Evolutionary conservation across 1,140 invertebrate species (phyloP), one percentile per base, ranked within the genome.

Genomic region (Drosophila subpulchrella): DNA sequence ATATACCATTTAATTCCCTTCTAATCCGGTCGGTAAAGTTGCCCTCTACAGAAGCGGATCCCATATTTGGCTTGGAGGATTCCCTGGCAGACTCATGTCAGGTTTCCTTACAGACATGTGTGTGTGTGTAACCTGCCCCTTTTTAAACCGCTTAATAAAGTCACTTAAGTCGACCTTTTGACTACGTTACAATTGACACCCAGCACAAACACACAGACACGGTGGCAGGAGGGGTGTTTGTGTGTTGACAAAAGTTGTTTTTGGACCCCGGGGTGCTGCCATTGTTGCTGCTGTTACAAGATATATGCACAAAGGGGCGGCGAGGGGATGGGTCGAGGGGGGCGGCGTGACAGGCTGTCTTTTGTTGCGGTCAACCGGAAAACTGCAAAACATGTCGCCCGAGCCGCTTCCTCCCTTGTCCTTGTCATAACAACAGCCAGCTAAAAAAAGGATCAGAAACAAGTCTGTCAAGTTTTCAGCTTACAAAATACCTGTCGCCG

Each of bases 321-420:
- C 13, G 17, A 12, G 12, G 13, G 24, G 12, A 5, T 11, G 24
- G 46, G 7, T 30, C 36, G 55, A 47, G 30, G 47, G 74, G 62
- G 11, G 65, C 85, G 75, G 76, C 77, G 89, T 91, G 90, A 90
- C 90, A 91, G 81, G 76, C 84, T 91, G 90, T 91, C 90, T 91
- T 91, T 91, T 91, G 90, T 91, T 91, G 90, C 90, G 90, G 90
- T 91, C 90, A 91, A 91, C 90, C 90, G 85, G 90, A 91, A 91
- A 91, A 91, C 85, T 82, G 81, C 79, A 85, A 86, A 91, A 91
- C 89, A 91, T 86, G 84, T 89, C 89, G 81, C 79, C 84, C 50
- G 41, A 60, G 76, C 78, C 65, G 75, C 56, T 76, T 42, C 58
- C 51, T 81, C 63, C 60, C 74, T 63, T 60, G 56, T 84, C 63